Conservation (phyloP, 2,113 vertebrate species). For the Telmatochromis sp. region DNA sequence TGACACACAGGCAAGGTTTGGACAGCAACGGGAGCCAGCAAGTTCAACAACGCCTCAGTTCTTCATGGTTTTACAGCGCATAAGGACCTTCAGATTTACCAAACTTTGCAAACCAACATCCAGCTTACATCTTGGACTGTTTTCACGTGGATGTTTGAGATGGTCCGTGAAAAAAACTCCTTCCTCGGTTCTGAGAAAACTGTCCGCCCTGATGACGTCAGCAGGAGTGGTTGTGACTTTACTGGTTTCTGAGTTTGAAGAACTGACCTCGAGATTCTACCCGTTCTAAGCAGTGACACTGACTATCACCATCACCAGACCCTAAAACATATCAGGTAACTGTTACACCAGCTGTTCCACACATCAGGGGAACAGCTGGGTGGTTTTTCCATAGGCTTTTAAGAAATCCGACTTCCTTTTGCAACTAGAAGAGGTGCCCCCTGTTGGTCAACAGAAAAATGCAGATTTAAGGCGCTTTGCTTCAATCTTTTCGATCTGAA, state of each 20-base stretch:
- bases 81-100: background rate
- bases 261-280: background rate
- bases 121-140: background rate
- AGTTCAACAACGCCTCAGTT: background rate
- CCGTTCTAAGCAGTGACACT: background rate
- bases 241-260: background rate
- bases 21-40: background rate
- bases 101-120: background rate
- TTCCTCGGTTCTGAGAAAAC: background rate
- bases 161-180: background rate
- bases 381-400: background rate
- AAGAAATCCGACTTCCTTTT: background rate
- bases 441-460: background rate
- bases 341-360: background rate
- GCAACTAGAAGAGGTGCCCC: background rate
- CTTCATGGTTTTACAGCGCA: background rate
- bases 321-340: background rate
- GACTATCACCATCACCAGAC: background rate
- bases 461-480: background rate
- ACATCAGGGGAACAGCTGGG: background rate
- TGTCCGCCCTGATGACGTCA: background rate
- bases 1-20: constrained; percentile 34
- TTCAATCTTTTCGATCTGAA: background rate
- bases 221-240: background rate
- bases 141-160: background rate